A percentile compares a stretch with the other conserved stretches of the same genome.
Conservation (phyloP, 2,888 invertebrate genomes). For the Drosophila tripunctata region DNA sequence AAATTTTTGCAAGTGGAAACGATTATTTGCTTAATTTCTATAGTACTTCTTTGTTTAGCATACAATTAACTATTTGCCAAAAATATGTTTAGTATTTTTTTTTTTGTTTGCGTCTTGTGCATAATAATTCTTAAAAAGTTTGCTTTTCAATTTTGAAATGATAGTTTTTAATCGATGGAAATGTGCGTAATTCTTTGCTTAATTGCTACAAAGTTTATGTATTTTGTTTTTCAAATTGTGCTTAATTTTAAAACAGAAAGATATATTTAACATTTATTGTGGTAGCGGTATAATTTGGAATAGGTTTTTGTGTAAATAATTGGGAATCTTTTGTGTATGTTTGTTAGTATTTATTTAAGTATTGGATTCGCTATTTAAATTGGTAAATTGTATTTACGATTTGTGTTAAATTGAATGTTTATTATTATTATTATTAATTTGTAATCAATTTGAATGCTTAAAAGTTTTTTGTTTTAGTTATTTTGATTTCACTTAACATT, state of each 20-base stretch:
- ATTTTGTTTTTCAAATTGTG: conserved; percentile 7
- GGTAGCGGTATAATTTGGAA: conserved; percentile 24
- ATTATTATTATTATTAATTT: conserved; percentile 21
- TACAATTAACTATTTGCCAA: conserved; percentile 22
- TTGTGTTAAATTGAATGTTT: conserved; percentile 7
- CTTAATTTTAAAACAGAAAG: conserved; percentile 1
- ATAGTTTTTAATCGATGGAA: not conserved
- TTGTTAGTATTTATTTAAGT: conserved; percentile 14
- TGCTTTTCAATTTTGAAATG: conserved; percentile 6
- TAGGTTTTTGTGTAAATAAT: no score
- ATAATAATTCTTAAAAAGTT: conserved; percentile 5
- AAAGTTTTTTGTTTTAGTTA: conserved; percentile 2
- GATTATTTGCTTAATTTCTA: not conserved
- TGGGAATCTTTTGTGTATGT: conserved; percentile 2
- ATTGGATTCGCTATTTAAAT: conserved; percentile 70
- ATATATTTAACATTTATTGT: conserved; percentile 28
- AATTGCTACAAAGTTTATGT: conserved; percentile 33
- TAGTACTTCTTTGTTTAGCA: not conserved
- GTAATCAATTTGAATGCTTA: conserved; percentile 55
- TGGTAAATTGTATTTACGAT: conserved; percentile 36
- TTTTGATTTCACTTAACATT: conserved; percentile 16
- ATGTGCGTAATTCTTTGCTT: conserved; percentile 20
- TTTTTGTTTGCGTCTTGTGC: conserved; percentile 38
- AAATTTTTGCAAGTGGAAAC: no score
- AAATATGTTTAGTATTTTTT: conserved; percentile 13